Evolutionary conservation across 2,888 invertebrate genomes (phyloP), one percentile per base, ranked within the genome.

Genomic region (Drosophila birchii): DNA sequence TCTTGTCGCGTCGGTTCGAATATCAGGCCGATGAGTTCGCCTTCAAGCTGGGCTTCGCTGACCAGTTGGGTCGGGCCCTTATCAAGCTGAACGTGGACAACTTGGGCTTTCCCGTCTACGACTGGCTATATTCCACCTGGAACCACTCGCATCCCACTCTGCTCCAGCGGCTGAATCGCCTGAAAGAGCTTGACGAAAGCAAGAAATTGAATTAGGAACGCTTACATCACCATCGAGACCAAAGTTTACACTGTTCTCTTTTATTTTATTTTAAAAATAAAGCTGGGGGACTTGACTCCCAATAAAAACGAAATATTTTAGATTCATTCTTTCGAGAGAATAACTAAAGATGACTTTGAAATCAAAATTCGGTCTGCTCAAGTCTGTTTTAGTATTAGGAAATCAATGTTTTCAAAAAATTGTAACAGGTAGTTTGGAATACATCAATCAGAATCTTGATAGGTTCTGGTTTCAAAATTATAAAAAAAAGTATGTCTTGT

Each of bases 111-210:
- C 99, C 99, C 0, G 95, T 99, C 75, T 96, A 96, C 91, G 99
- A 99, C 92, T 95, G 95, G 93, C 93, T 98, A 59, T 99, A 96
- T 93, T 99, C 99, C 0, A 94, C 96, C 44, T 99, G 98, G 97
- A 96, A 98, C 92, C 98, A 98, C 93, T 98, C 97, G 5, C 99
- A 99, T 94, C 99, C 99, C 61, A 98, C 99, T n/a, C 93, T 99
- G 32, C 93, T 99, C 70, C 98, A 99, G 92, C 94, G 99, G 90
- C 94, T 99, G 79, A 95, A 94, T 45, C 86, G 92, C 32, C 81
- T 93, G 16, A 87, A 90, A 45, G 78, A 91, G 66, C 60, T 89
- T 39, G 75, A 74, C 51, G 51, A 66, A 32, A 16, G 41, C 29
- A 62, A 70, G 55, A 86, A 86, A 61, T 73, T 73, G 32, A 86